Conservation (phyloP, 2,888 invertebrate genomes). For the Sarcophaga variegata region DNA sequence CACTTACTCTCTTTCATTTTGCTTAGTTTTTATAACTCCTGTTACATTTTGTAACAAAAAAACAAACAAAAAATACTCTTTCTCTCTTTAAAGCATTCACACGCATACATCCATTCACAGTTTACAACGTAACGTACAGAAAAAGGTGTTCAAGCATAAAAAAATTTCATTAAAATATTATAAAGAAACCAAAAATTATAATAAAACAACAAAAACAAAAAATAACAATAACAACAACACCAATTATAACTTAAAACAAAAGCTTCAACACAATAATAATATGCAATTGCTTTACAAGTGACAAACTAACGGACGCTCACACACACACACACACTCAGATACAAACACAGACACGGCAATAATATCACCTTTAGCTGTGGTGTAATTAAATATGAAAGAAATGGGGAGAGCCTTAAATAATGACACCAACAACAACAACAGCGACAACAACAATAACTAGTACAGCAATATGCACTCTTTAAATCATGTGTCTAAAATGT, state of each 20-base stretch:
- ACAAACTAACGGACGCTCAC: constrained; percentile 38
- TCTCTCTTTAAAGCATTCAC: neutral
- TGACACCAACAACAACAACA: neutral
- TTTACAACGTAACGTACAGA: neutral
- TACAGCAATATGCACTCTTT: neutral
- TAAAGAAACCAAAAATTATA: neutral
- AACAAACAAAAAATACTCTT: neutral
- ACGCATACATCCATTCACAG: constrained; percentile 5
- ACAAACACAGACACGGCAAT: neutral
- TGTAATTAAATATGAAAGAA: neutral
- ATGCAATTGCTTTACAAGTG: constrained; percentile 50
- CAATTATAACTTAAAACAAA: neutral
- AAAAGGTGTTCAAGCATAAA: constrained; percentile 51
- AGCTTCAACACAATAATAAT: constrained; percentile 27
- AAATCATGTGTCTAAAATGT: neutral
- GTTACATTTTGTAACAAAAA: neutral
- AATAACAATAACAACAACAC: constrained; percentile 32
- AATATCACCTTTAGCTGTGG: neutral
- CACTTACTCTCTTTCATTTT: neutral
- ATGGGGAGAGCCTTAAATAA: neutral
- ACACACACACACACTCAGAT: neutral
- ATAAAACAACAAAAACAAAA: constrained; percentile 27
- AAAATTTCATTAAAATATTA: constrained; percentile 12
- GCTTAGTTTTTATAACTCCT: neutral
- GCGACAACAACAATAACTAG: neutral